Conservation (phyloP, 2,888 invertebrate genomes). For the Leptogaster cylindrica region DNA sequence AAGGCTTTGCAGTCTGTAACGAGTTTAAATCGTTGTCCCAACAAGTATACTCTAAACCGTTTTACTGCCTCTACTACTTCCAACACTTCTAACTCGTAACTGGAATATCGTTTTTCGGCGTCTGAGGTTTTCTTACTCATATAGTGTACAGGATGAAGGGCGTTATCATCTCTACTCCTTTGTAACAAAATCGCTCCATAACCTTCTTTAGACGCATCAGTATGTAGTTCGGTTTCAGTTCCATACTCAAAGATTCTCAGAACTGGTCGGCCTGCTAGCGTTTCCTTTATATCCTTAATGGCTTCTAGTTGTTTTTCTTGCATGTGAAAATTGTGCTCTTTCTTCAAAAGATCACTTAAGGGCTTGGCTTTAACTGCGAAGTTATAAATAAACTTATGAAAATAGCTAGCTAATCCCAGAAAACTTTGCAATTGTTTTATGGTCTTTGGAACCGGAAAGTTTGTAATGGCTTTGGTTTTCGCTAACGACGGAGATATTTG, state of each 20-base stretch:
- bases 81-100: slow-evolving; percentile 38
- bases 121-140: slow-evolving; percentile 40
- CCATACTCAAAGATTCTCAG: not conserved
- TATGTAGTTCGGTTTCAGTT: not conserved
- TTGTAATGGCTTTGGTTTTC: not conserved
- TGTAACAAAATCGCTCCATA: not conserved
- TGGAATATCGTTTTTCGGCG: slow-evolving; percentile 31
- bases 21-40: slow-evolving; percentile 46
- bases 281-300: not conserved
- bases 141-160: slow-evolving; percentile 25
- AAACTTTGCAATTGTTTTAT: slow-evolving; percentile 41
- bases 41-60: slow-evolving; percentile 50
- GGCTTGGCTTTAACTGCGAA: slow-evolving; percentile 23
- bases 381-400: slow-evolving; percentile 31
- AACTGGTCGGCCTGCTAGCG: not conserved
- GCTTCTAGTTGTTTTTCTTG: not conserved
- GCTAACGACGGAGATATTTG: not conserved
- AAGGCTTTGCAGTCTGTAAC: slow-evolving; percentile 47
- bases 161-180: not conserved
- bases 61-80: slow-evolving; percentile 46
- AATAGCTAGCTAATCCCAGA: slow-evolving; percentile 38
- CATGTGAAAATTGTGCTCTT: not conserved
- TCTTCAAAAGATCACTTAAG: slow-evolving; percentile 23
- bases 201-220: not conserved
- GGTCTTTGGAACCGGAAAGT: slow-evolving; percentile 16